Percentiles rank a stretch among this genome's conserved stretches.
Conservation (phyloP, 2,113 vertebrate genomes). For the Ardeotis arabs region DNA sequence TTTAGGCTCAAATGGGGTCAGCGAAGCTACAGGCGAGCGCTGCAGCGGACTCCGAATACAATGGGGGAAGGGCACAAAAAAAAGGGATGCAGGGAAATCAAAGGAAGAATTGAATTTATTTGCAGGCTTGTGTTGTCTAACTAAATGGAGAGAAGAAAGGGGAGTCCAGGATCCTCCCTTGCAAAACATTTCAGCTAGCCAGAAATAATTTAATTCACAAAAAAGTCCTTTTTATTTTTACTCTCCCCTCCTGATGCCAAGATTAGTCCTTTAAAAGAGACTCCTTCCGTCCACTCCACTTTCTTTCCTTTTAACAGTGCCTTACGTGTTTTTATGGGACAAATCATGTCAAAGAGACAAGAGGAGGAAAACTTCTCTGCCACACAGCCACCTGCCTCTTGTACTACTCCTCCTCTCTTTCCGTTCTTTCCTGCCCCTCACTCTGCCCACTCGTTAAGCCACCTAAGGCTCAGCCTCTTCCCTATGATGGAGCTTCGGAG, state of each 20-base stretch:
- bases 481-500: background rate
- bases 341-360: background rate
- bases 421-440: background rate
- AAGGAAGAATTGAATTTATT: constrained; percentile 4
- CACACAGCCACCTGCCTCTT: background rate
- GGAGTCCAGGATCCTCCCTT: background rate
- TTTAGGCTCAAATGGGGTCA: background rate
- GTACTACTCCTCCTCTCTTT: background rate
- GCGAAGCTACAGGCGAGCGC: background rate
- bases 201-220: background rate
- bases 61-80: background rate
- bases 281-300: background rate
- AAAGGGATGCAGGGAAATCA: background rate
- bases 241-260: background rate
- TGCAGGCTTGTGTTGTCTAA: background rate
- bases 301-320: background rate
- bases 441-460: background rate
- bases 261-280: background rate
- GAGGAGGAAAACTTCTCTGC: background rate
- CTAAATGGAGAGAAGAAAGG: background rate
- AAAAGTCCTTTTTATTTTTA: background rate
- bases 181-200: background rate
- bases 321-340: background rate
- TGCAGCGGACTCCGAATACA: background rate
- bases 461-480: background rate